Evolutionary conservation across 2,888 invertebrate genomes (phyloP).

Genomic region (Zaprionus obscuricornis): DNA sequence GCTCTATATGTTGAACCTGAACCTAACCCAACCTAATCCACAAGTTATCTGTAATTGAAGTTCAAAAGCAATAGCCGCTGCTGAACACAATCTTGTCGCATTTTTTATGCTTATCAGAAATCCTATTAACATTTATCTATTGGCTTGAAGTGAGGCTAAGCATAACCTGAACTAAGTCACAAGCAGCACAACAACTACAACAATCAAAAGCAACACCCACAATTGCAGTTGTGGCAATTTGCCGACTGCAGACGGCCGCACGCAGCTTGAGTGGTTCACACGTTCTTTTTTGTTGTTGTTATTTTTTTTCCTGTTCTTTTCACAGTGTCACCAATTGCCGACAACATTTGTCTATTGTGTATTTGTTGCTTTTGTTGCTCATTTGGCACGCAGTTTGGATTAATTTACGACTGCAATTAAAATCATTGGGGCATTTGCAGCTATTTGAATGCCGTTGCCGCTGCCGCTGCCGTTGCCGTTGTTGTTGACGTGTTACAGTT

Average conservation of each 20-base stretch:
- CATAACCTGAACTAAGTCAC: conserved; percentile 18
- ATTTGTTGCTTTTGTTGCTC: conserved; percentile 37
- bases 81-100: conserved; percentile 18
- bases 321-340: conserved; percentile 26
- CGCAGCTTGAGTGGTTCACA: conserved; percentile 72
- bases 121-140: not conserved
- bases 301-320: conserved; percentile 5
- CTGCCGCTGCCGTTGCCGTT: too few relatives aligned
- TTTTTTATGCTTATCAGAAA: conserved; percentile 8
- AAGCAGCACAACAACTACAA: not conserved
- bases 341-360: conserved; percentile 7
- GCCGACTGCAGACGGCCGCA: conserved; percentile 51
- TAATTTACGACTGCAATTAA: conserved; percentile 83
- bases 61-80: conserved; percentile 44
- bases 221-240: conserved; percentile 51
- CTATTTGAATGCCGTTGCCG: conserved; percentile 27
- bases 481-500: too few relatives aligned
- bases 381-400: conserved; percentile 73
- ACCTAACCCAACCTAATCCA: conserved; percentile 50
- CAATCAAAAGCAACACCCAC: conserved; percentile 24
- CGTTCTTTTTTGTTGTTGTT: conserved; percentile 44
- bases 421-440: conserved; percentile 55
- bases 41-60: conserved; percentile 12
- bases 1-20: conserved; percentile 38
- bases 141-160: conserved; percentile 17